Evolutionary conservation across 2,888 invertebrate genomes (phyloP), one percentile per base, ranked within the genome.

Genomic region (Hedychridium roseum): DNA sequence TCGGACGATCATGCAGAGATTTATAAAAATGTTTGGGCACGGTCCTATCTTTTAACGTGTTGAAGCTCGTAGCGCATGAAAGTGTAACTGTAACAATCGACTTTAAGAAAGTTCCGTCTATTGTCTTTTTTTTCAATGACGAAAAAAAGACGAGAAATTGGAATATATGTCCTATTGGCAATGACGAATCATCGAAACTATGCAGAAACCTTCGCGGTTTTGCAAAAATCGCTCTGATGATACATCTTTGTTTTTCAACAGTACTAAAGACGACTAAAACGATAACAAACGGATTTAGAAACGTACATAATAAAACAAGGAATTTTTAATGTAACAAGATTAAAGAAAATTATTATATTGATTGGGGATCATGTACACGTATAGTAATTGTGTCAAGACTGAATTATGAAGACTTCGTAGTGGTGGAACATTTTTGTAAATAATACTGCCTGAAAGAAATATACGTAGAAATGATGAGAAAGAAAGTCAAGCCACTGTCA

Each of bases 371-470:
- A 63, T 61, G 51, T 66, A 66, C 57, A 66, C 58, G 59, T 64
- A 62, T 59, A 66, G 46, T 60, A 67, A 70, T 71, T 71, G 66
- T 70, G 64, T 71, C 70, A 74, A 74, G 74, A 74, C 74, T 74
- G 74, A 74, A 69, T 69, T 71, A 68, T 69, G 62, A 71, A 73
- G 71, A 73, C 70, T 73, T 71, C 54, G 66, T 72, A 69, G 60
- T 65, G 67, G 56, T 68, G 70, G 59, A 71, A 73, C 68, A 69
- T 71, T 73, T 74, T 74, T 74, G 70, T 74, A 71, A 74, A 74
- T 74, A 74, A 65, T 68, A 61, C 66, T 72, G 67, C 64, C 68
- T 66, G 64, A 60, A 66, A 63, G 60, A 69, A 69, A 64, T 66
- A 66, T 71, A 67, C 71, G 67, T 72, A 73, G 60, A 65, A 64